Evolutionary conservation across 2,113 vertebrate genomes (phyloP), one percentile per base, ranked within the genome.

Genomic region (Percina caprodes): DNA sequence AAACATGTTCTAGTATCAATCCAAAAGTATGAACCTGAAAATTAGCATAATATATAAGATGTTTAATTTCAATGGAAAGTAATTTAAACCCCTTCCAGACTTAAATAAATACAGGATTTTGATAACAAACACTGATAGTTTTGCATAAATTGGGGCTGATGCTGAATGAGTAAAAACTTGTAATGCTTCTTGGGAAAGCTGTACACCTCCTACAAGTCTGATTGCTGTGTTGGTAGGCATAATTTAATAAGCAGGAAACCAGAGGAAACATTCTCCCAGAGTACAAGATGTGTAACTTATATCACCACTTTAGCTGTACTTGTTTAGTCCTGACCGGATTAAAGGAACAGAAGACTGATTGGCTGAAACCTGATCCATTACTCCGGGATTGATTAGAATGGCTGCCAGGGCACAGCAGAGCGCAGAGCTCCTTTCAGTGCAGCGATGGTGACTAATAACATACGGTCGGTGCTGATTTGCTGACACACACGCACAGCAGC

Each of bases 371-470:
- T 8, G 54, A 91, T 90, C 91, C 42, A 2, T 86, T 61, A 18
- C 77, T 93, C 89, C 56, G 86, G 39, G 81, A 13, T 93, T 74
- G 90, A 92, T 88, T 91, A 85, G 49, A 74, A 68, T 0, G 80
- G 8, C 92, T 93, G 83, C 68, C 75, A 84, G 82, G 77, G 51
- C 51, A 52, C 26, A 26, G 74, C 67, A 45, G 87, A 89, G 86
- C 70, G 13, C 81, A 68, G 33, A 86, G 72, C 82, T 62, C 42
- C 80, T 85, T 33, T 71, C 45, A 54, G 80, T 12, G 48, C 73
- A 80, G 75, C 19, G 23, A 58, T 74, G 68, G 70, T 60, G 81
- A 85, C 88, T 76, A 78, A 75, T 63, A 54, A 63, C 79, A 74
- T 55, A 79, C 69, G 51, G 74, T 30, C 63, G 24, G 58, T 77